Base-by-base conservation (phyloP, 2,113 vertebrate genomes). In the Oxygymnocypris stewartii region DNA sequence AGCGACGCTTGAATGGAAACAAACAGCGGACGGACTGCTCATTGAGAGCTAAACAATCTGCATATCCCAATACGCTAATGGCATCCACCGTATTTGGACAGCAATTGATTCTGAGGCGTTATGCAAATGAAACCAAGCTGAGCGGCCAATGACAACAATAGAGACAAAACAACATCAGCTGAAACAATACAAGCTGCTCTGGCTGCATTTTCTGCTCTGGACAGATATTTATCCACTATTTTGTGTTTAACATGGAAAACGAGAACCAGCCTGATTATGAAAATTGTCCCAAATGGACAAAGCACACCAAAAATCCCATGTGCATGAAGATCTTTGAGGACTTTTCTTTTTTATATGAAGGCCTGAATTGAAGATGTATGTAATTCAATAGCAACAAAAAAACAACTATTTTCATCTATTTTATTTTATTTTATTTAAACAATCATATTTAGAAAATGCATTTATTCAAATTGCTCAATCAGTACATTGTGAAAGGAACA, bases 71-170 rank as follows among this genome's bases (percentile, higher is more conserved):
- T 37, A 88, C 44, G 65, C 73, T 87, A 84, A 88, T 80, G 84
- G 79, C 42, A 42, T 84, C 42, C 2, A 2, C 47, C 37, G 42
- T 67, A 85, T 79, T 88, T 67, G 57, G 40, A 49, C 79, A 37
- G 49, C 69, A 90, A 87, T 86, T 84, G 79, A 83, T 57, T 71
- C 25, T 31, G 35, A 78, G 35, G 20, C 49, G 20, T 79, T 82
- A 88, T 88, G 84, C 84, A 86, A 88, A 86, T 88, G 10, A 88
- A 49, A 35, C 6, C 79, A 65, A 67, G 65, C 31, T 40, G 65
- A 73, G 54, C 75, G 40, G 80, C 87, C 89, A 85, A 54, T 59
- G 61, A 82, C 59, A 65, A 88, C 83, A 79, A 84, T 73, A n/a
- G 28, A 82, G 59, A 82, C 57, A 87, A 86, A 77, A 82, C 80